These are phyloP conservation scores for Simalia tracyae DNA, from an alignment of 2,797 vertebrate species.

Conservation along the genomic window DNA sequence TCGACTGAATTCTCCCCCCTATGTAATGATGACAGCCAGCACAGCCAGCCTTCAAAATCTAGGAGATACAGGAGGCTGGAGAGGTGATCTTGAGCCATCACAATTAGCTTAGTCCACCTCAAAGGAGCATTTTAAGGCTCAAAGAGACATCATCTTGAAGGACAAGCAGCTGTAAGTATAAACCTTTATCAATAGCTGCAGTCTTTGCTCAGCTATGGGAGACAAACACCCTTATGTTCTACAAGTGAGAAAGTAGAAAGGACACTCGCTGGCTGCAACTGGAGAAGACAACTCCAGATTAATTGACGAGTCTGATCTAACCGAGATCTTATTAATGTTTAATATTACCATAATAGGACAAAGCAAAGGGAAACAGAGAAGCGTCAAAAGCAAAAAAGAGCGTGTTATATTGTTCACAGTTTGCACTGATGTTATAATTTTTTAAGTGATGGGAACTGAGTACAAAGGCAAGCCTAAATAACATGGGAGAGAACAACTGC, in stretches of 20 bases:
- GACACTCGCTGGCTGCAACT: too few species aligned
- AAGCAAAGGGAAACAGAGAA: background rate
- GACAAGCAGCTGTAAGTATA: background rate
- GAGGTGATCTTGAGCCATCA: background rate
- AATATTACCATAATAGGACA: background rate
- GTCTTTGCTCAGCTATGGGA: background rate
- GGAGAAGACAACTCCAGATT: background rate
- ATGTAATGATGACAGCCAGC: too few species aligned
- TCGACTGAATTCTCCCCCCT: background rate
- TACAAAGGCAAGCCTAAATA: background rate
- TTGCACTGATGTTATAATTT: background rate
- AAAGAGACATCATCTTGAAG: background rate
- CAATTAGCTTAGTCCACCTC: background rate
- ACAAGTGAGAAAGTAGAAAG: background rate
- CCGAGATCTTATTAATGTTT: background rate
- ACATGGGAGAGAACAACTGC: slow-evolving; percentile 13
- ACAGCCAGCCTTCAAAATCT: background rate
- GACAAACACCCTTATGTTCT: background rate
- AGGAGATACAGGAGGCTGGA: background rate
- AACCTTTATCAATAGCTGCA: background rate
- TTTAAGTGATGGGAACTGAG: background rate
- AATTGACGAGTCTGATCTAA: background rate
- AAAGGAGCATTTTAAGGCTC: background rate
- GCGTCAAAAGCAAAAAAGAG: background rate
- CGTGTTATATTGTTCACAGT: background rate